phyloP scores from a whole-genome alignment of 2,113 vertebrate species.

The Seriola quinqueradiata region DNA sequence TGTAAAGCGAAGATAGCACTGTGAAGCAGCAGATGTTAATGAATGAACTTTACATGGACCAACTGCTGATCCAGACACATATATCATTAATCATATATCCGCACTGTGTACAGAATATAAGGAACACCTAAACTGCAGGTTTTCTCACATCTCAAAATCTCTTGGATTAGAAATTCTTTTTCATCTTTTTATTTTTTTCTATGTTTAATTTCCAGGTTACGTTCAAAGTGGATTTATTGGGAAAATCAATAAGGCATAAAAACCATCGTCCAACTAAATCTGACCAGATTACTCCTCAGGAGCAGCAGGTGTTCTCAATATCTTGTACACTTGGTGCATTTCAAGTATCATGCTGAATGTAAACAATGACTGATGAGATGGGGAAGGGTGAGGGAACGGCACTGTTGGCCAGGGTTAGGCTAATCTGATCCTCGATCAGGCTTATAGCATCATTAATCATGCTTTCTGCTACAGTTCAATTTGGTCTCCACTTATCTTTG shows the following conservation, averaged over 20 bases:
- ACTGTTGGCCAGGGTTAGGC: conserved; percentile 31
- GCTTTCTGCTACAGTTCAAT: conserved; percentile 68
- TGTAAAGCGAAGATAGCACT: conserved; percentile 32
- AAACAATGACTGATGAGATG: conserved; percentile 79
- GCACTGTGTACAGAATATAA: conserved; percentile 59
- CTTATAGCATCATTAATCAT: conserved; percentile 70
- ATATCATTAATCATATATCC: conserved; percentile 46
- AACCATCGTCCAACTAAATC: conserved; percentile 49
- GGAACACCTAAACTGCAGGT: conserved; percentile 41
- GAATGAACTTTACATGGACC: conserved; percentile 46
- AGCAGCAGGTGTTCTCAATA: conserved; percentile 63
- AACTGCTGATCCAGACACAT: conserved; percentile 43
- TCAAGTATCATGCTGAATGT: conserved; percentile 78
- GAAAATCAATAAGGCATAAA: conserved; percentile 56
- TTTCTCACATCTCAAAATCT: conserved; percentile 5
- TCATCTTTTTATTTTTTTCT: conserved; percentile 19
- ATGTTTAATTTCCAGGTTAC: conserved; percentile 29
- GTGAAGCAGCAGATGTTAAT: conserved; percentile 34
- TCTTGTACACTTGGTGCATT: conserved; percentile 65
- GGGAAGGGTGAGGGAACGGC: neutral
- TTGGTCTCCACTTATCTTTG: conserved; percentile 75
- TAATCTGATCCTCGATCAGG: conserved; percentile 66
- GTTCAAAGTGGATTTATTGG: conserved; percentile 49
- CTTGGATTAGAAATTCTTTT: conserved; percentile 11
- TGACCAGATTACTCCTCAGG: conserved; percentile 34